phyloP scores from a whole-genome alignment of 2,797 vertebrate species.

The Acipenser transmontanus region DNA sequence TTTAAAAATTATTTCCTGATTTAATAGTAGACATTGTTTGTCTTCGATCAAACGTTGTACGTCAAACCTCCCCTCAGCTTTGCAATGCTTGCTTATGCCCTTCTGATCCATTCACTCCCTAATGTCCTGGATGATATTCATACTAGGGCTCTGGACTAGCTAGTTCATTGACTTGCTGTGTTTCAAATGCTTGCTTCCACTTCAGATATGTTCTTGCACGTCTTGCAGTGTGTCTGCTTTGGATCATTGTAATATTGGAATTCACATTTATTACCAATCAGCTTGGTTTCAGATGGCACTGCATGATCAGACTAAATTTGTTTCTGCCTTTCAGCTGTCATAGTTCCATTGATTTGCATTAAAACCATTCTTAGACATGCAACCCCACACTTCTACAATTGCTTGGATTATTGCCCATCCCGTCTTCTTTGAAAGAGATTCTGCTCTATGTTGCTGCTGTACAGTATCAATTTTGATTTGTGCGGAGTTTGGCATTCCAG shows the following conservation, averaged over 20 bases:
- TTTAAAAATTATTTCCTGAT: too few relatives aligned
- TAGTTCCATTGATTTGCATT: slow-evolving; percentile 68
- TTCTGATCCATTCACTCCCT: slow-evolving; percentile 59
- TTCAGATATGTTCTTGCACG: slow-evolving; percentile 55
- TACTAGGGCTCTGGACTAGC: slow-evolving; percentile 65
- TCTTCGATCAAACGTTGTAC: slow-evolving; percentile 20
- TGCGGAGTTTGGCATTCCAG: too few relatives aligned
- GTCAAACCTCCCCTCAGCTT: slow-evolving; percentile 51
- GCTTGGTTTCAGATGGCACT: slow-evolving; percentile 72
- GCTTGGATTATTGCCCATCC: too few relatives aligned
- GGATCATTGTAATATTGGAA: slow-evolving; percentile 53
- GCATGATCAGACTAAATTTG: slow-evolving; percentile 71
- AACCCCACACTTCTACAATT: slow-evolving; percentile 58
- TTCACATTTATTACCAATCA: slow-evolving; percentile 61
- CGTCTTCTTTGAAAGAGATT: too few relatives aligned
- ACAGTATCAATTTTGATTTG: too few relatives aligned
- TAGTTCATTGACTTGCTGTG: slow-evolving; percentile 71
- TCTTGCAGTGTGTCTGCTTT: slow-evolving; percentile 56
- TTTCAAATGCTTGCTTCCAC: slow-evolving; percentile 60
- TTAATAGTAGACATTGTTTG: too few relatives aligned
- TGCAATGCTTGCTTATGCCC: slow-evolving; percentile 53
- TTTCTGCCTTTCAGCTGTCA: slow-evolving; percentile 51
- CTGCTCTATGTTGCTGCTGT: too few relatives aligned
- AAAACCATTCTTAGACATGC: slow-evolving; percentile 71
- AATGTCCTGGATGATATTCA: slow-evolving; percentile 71